Evolutionary conservation across 2,888 invertebrate genomes (phyloP), one percentile per base, ranked within the genome.

Genomic region (Ochropleura leucogaster): DNA sequence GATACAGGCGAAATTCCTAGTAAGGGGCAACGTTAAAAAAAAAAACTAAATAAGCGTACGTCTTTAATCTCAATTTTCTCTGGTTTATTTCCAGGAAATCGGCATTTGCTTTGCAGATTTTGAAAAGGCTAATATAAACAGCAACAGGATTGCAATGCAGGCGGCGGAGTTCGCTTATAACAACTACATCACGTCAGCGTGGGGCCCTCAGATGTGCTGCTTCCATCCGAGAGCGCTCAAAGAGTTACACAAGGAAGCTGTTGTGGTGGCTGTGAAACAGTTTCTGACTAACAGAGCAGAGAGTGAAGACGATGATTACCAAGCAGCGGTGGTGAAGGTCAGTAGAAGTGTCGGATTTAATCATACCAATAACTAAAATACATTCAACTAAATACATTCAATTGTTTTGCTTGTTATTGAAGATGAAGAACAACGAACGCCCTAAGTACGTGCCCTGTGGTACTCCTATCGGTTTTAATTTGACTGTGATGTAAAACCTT

Each of bases 131-230:
- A 90, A 90, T 68, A 59, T 74, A 42, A 71, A 63, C 30, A 87
- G 76, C 72, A 90, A 89, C 77, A 70, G 75, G 14, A 40, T 69
- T n/a, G 83, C 69, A 14, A 79, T 85, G 77, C 82, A 85, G 46
- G 79, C 80, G 20, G 84, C 90, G 2, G 79, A 86, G 57, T 80
- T 75, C 5, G 79, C 77, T 8, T 88, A 86, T 72, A 74, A 85
- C 53, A 86, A 86, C 68, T 79, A 59, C 69, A 70, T 86, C 3
- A 42, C 14, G 9, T 70, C 73, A 1, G 86, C 70, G 69, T 85
- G 87, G 87, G 84, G 76, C 46, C 68, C 84, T 0, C 80, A 80
- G 65, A 71, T 68, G 18, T 82, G 77, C 64, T 86, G 86, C 68
- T 84, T 85, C 67, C 86, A 86, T 47, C 86, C 84, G 16, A 20